Evolutionary conservation across 2,797 vertebrate species (phyloP), one percentile per base, ranked within the genome.

Genomic region (Apogon talboti): DNA sequence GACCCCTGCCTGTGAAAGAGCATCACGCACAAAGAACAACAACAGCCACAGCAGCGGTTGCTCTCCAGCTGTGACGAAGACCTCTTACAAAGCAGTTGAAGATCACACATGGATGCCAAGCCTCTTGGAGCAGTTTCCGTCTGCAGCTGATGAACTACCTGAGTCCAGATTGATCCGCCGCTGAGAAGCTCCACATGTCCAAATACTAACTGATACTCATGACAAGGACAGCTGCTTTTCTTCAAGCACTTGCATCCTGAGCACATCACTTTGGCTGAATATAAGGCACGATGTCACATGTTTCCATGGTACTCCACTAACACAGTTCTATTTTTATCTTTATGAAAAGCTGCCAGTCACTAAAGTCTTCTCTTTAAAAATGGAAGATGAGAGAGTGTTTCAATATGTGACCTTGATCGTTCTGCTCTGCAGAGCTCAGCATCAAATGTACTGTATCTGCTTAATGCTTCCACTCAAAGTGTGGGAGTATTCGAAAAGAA

Each of bases 311-410:
- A 15, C 51, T 82, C 33, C 47, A 19, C 41, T 47, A 63, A 37
- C 49, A 49, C 53, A 15, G 42, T 42, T 84, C 76, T 88, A 85
- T 86, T 86, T 88, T 61, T 83, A 88, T 73, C 37, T 33, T 11
- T 18, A 41, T 44, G 64, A 83, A 83, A 89, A 79, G 48, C 24
- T 70, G 60, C 28, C 47, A 47, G 63, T 49, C 11, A 19, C 45
- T 60, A 71, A 79, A 56, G 56, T 70, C 30, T 37, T 43, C 46
- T 43, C 67, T 79, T 77, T 28, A 56, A 85, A 71, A 76, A 49
- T 5, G 12, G 24, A 16, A 44, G 41, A 61, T 51, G 58, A 57
- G 81, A 64, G 10, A 50, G 33, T 4, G 7, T 43, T 65, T 16
- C 24, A 49, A 66, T 47, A 49, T 15, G 14, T 63, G 66, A 76